Conservation (phyloP, 1,140 invertebrate genomes). For the Meloidogyne floridensis region DNA sequence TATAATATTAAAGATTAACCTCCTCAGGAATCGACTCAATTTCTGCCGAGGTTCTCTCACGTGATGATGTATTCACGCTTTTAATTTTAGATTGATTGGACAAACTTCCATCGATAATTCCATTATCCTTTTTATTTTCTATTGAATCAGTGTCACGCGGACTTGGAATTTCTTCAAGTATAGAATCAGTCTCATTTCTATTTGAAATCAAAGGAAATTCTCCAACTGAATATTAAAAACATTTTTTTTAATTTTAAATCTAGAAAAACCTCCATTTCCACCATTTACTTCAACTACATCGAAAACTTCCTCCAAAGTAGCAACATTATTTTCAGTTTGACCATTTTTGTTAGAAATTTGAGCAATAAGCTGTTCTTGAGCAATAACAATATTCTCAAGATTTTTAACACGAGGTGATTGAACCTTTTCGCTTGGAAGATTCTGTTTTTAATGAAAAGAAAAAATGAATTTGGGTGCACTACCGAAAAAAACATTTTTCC, state of each 20-base stretch:
- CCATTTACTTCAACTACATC: neutral
- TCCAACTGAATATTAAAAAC: neutral
- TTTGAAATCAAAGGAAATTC: neutral
- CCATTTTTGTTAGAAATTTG: neutral
- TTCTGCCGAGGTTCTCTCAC: conserved; percentile 11
- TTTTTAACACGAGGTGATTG: neutral
- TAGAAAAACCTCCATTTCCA: neutral
- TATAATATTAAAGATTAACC: neutral
- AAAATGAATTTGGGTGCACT: too few relatives aligned
- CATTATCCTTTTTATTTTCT: neutral
- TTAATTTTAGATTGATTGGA: neutral
- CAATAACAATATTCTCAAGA: conserved; percentile 3
- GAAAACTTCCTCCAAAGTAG: neutral
- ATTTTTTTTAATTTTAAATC: neutral
- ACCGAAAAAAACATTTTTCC: too few relatives aligned
- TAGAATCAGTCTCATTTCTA: neutral
- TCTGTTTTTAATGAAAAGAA: neutral
- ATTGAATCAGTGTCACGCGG: neutral
- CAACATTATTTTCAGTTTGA: neutral
- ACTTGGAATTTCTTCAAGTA: conserved; percentile 11
- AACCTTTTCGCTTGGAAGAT: neutral
- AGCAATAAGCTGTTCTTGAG: neutral
- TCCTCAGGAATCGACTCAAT: conserved; percentile 12
- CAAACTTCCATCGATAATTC: neutral
- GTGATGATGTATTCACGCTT: neutral